phyloP scores from a whole-genome alignment of 2,113 vertebrate species.

The Gallinago undulata region DNA sequence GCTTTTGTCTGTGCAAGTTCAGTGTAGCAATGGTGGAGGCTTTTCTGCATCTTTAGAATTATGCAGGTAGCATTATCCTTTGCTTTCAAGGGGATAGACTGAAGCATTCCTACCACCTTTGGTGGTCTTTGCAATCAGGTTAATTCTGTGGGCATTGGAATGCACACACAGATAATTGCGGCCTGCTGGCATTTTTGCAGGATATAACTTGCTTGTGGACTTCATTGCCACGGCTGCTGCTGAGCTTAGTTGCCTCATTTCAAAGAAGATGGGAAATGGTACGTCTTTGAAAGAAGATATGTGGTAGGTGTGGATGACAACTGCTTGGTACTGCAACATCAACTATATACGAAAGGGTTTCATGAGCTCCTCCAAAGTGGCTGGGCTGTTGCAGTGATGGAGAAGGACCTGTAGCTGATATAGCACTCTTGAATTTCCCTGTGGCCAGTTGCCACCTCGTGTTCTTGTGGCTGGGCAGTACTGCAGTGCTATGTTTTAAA shows the following conservation, averaged over 20 bases:
- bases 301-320: not conserved
- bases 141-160: not conserved
- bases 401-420: not conserved
- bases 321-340: not conserved
- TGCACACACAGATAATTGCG: not conserved
- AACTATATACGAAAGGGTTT: accelerated
- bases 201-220: not conserved
- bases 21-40: not conserved
- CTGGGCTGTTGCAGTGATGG: not conserved
- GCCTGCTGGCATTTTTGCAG: not conserved
- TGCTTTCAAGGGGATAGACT: not conserved
- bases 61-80: not conserved
- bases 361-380: not conserved
- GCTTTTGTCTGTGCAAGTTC: not conserved
- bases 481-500: not conserved
- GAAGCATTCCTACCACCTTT: constrained; percentile 23
- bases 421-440: not conserved
- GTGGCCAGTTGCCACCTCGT: not conserved
- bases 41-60: not conserved
- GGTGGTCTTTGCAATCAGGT: not conserved
- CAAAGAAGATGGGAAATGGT: not conserved
- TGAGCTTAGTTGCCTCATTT: not conserved
- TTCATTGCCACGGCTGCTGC: not conserved
- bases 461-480: not conserved
- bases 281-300: not conserved